Percentiles rank a stretch among this genome's conserved stretches.
These are phyloP conservation scores for Lysandra bellargus DNA, from an alignment of 2,888 invertebrate species.

Conservation along the genomic window DNA sequence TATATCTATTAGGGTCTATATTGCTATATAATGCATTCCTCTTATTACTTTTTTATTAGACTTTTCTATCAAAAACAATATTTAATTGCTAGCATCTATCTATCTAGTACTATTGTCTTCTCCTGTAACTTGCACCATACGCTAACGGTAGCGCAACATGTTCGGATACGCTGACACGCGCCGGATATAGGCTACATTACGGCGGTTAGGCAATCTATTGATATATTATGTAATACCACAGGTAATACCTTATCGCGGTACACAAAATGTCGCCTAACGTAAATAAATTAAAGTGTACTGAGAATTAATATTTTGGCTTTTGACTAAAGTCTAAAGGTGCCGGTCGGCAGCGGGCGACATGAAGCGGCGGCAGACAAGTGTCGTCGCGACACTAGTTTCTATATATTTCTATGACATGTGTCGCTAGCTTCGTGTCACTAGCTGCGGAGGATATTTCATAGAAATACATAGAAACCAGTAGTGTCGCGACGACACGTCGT, in stretches of 20 bases:
- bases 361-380: too few species aligned
- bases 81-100: background rate
- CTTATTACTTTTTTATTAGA: too few species aligned
- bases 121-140: conserved; percentile 46
- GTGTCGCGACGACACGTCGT: too few species aligned
- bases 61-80: background rate
- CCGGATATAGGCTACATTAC: conserved; percentile 50
- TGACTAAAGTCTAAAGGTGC: background rate
- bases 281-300: background rate
- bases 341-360: too few species aligned
- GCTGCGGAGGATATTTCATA: too few species aligned
- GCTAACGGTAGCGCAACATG: conserved; percentile 50
- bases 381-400: too few species aligned
- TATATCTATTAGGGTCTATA: too few species aligned
- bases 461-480: too few species aligned
- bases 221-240: background rate
- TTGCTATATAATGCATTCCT: too few species aligned
- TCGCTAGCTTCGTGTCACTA: too few species aligned
- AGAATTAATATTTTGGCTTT: background rate
- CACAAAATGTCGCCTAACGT: background rate
- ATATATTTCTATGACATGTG: too few species aligned
- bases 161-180: conserved; percentile 48
- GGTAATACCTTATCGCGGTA: background rate
- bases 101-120: background rate
- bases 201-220: conserved; percentile 33